Conservation (phyloP, 2,797 vertebrate species). For the Antrozous pallidus region DNA sequence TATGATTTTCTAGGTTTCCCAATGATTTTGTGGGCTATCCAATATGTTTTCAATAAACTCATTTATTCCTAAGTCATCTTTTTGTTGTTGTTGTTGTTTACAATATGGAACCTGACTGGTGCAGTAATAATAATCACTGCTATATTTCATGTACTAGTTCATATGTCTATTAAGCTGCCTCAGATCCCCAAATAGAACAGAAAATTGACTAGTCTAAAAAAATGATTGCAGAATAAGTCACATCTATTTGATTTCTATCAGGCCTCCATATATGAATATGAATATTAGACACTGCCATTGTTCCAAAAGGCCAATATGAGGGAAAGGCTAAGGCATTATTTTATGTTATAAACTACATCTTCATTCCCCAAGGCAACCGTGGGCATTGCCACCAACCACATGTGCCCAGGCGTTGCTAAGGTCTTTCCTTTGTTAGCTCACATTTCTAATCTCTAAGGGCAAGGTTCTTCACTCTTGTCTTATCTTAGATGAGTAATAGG, state of each 20-base stretch:
- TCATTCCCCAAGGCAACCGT: not conserved
- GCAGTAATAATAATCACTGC: not conserved
- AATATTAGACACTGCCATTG: not conserved
- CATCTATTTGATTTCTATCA: not conserved
- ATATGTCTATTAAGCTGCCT: not conserved
- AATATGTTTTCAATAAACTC: not conserved
- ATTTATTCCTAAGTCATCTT: not conserved
- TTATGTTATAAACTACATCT: not conserved
- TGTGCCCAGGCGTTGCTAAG: not conserved
- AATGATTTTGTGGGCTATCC: not conserved
- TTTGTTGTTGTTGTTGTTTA: not conserved
- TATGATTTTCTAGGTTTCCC: not conserved
- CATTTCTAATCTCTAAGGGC: conserved; percentile 40
- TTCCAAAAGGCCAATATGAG: not conserved
- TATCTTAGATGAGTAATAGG: conserved; percentile 2
- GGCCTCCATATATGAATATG: not conserved
- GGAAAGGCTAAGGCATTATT: not conserved
- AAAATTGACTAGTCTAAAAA: conserved; percentile 17
- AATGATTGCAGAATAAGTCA: not conserved
- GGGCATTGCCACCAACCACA: not conserved
- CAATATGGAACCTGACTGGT: not conserved
- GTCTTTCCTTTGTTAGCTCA: not conserved
- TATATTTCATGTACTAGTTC: not conserved
- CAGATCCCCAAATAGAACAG: not conserved
- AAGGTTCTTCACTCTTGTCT: conserved; percentile 37